Evolutionary conservation across 2,113 vertebrate species (phyloP), one percentile per base, ranked within the genome.

Genomic region (Ranitomeya variabilis): DNA sequence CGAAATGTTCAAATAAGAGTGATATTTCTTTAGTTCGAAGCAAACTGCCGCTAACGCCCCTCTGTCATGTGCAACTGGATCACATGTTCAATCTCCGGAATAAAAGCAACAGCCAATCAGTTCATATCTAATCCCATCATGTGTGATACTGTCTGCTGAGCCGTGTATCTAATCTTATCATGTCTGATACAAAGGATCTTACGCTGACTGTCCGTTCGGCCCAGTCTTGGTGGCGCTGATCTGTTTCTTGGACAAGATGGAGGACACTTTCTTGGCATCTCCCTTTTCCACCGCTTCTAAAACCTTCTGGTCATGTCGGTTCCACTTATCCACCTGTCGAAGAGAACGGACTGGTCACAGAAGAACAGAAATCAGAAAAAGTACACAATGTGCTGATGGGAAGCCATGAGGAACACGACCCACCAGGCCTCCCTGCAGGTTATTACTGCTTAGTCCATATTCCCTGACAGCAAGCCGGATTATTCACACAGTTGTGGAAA

Each of bases 171-270:
- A 45, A 74, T 16, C 26, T 31, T 45, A 7, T 74, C 71, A 23
- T 45, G 31, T 74, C 26, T 31, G 26, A 31, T 18, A 23, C 67
- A 13, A 23, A 12, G 21, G n/a, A 69, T 97, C 97, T 91, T 94
- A 99, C 98, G 98, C 97, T 8, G 98, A 99, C n/a, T 96, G 97
- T 13, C 98, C 98, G 26, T 95, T 89, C 0, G 97, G 95, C 18
- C 98, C 95, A 2, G 97, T 95, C 92, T 99, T 99, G 92, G 97
- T 96, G 74, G 97, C 96, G 14, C 96, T 93, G 86, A 98, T 95
- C 0, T 95, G 94, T 90, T 96, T 97, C 92, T 97, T 97, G 90
- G 95, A 91, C 4, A 96, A 96, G 18, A 98, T 94, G 0, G 95
- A 88, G 0, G 97, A 89, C 23, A 97, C 97, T 21, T 97, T 95